Evolutionary conservation across 2,888 invertebrate genomes (phyloP), one percentile per base, ranked within the genome.

Genomic region (Orthosia gracilis): DNA sequence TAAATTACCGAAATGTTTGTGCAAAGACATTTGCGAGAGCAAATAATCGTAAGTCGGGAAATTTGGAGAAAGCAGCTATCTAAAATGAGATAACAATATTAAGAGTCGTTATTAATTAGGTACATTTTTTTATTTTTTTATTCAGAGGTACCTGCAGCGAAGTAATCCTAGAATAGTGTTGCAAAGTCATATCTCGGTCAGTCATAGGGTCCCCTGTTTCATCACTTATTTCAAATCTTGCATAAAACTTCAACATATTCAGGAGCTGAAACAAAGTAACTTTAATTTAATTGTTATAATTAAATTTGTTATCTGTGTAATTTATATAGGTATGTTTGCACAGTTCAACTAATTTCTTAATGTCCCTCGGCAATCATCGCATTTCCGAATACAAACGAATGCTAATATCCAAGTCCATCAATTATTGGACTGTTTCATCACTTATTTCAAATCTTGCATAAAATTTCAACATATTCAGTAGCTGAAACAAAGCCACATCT

Each of bases 391-490:
- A n/a, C n/a, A n/a, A n/a, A n/a, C n/a, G n/a, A n/a, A n/a, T n/a
- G n/a, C n/a, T n/a, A n/a, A n/a, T n/a, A n/a, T n/a, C n/a, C n/a
- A n/a, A n/a, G n/a, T n/a, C n/a, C n/a, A n/a, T n/a, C n/a, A n/a
- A n/a, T n/a, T n/a, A n/a, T n/a, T n/a, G n/a, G n/a, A n/a, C n/a
- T n/a, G n/a, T n/a, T n/a, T n/a, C n/a, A n/a, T n/a, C n/a, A 93
- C 99, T 99, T 81, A 99, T 99, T 96, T 99, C 99, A 94, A 99
- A 99, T 76, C 98, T 97, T 0, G 99, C 98, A 94, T 99, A 99
- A 92, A 99, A 99, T 91, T 99, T 99, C 69, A 99, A 95, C 98
- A 99, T 99, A 85, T 99, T 98, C 88, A 99, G 94, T 9, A 99
- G 96, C 98, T 99, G 97, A 17, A 97, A 97, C 85, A 89, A 92